Percentiles rank a stretch among this genome's conserved stretches.
Evolutionary conservation across 1,140 invertebrate genomes (phyloP).

Genomic region (Leptoteleia sp.): DNA sequence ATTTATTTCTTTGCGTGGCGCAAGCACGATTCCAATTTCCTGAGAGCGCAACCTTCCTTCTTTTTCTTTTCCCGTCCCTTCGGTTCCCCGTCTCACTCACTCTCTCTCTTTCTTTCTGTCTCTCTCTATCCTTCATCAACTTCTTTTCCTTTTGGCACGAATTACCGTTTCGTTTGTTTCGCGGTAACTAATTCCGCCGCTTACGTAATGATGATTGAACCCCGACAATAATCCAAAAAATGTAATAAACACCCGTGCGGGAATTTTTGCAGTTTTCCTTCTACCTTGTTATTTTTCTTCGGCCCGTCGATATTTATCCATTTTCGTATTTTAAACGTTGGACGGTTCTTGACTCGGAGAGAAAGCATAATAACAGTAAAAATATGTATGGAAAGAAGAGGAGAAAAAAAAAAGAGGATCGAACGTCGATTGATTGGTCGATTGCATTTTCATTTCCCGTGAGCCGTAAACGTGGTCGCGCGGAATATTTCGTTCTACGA

Average conservation of each 20-base stretch:
- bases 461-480: constrained; percentile 58
- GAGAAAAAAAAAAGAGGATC: constrained; percentile 43
- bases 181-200: constrained; percentile 16
- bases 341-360: constrained; percentile 21
- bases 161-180: constrained; percentile 33
- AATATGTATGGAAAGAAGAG: constrained; percentile 12
- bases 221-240: constrained; percentile 11
- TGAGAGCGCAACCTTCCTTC: constrained; percentile 19
- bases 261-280: not conserved
- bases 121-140: too few relatives aligned
- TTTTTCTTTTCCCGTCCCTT: constrained; percentile 2
- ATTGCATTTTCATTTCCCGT: constrained; percentile 63
- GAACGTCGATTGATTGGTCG: constrained; percentile 61
- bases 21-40: constrained; percentile 55
- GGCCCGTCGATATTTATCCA: constrained; percentile 34
- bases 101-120: too few relatives aligned
- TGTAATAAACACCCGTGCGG: not conserved
- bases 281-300: constrained; percentile 19
- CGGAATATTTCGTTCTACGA: constrained; percentile 59
- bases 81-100: too few relatives aligned
- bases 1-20: constrained; percentile 67
- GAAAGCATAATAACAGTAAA: constrained; percentile 26
- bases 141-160: constrained; percentile 11
- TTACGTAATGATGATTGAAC: constrained; percentile 28
- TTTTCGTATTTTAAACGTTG: constrained; percentile 20